Evolutionary conservation across 53 echinoderm and acorn worm species (phyloP), one percentile per base, ranked within the genome.

Genomic region (Hippasteria phrygiana): DNA sequence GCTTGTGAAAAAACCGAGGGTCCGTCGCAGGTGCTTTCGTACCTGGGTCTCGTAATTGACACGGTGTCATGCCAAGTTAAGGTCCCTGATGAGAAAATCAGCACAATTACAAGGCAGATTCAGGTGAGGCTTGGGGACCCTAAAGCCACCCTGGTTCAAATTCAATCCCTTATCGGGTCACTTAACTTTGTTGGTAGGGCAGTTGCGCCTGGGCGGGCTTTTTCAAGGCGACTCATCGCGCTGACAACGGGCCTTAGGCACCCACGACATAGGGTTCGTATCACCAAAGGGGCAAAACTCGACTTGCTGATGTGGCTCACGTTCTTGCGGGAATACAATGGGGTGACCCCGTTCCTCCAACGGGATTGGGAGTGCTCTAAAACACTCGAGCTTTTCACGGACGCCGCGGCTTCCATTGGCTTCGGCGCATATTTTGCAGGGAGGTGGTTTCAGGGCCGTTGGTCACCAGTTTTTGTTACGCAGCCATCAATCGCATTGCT

Each of bases 251-350:
- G 73, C 9, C 14, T 18, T 41, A 40, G 1, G 42, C 73, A 6
- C 10, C 78, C 78, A 9, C 39, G 26, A 17, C 91, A 87, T 71
- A 63, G 54, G 24, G 70, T 78, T 22, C 87, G 87, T 12, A 38
- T 91, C 12, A 67, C 91, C 3, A 11, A 24, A 4, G 91, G 71
- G 42, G 87, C 79, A 18, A 91, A 91, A 55, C 64, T 67, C 33
- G 78, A 91, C 55, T 64, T 91, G 31, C 42, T 50, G 24, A 85
- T 85, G 71, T 91, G 91, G 91, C 34, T 87, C 1, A 63, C 43
- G 7, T 91, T 91, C 41, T 43, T 91, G 29, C 50, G 43, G 4
- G 35, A 69, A 42, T 91, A 77, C 78, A 91, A 91, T 56, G 91
- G 78, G 33, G 38, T 64, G 20, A 70, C 84, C 17, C 45, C 64